Conservation (phyloP, 2,888 invertebrate genomes). For the Adelphocoris suturalis region DNA sequence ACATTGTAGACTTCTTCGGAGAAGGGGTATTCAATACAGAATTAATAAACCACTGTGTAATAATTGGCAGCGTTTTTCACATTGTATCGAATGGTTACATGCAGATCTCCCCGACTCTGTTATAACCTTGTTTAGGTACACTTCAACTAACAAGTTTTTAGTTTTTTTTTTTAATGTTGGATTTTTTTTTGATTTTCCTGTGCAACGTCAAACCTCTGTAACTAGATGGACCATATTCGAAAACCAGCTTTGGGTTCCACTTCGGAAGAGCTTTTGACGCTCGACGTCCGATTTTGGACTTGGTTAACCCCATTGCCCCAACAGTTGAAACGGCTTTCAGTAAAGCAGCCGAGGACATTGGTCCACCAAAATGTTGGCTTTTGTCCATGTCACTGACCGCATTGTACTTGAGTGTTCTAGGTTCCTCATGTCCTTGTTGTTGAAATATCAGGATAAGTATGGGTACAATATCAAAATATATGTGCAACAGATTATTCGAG, state of each 20-base stretch:
- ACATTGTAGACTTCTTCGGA: no score
- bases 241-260: slow-evolving; percentile 26
- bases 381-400: not conserved
- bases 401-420: not conserved
- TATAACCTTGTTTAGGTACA: no score
- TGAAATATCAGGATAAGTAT: no score
- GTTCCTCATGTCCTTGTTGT: not conserved
- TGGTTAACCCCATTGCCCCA: not conserved
- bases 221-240: slow-evolving; percentile 50
- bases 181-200: slow-evolving; percentile 58
- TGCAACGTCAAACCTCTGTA: slow-evolving; percentile 47
- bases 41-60: no score
- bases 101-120: no score
- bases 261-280: not conserved
- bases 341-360: not conserved
- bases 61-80: no score
- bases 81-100: no score
- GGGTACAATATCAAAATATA: no score
- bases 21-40: no score
- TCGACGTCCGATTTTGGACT: not conserved
- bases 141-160: no score
- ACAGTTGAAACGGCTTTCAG: not conserved
- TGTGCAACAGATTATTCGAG: no score
- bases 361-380: not conserved
- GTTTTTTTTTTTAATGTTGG: no score